A percentile compares a stretch with the other conserved stretches of the same genome.
Conservation (phyloP, 2,797 vertebrate species). For the Coreius guichenoti region DNA sequence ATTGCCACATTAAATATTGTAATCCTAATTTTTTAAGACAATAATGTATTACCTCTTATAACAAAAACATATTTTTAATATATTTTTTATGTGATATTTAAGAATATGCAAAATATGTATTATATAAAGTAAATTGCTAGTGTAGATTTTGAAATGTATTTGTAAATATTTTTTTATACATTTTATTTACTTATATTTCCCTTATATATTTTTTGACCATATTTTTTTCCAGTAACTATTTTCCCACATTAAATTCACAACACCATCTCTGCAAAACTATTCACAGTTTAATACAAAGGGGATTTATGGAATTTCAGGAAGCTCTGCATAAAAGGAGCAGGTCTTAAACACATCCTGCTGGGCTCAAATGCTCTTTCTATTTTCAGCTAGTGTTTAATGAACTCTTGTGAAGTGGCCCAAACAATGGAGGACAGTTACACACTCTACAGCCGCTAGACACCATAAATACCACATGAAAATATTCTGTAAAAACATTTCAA, state of each 20-base stretch:
- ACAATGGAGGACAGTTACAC: slow-evolving; percentile 35
- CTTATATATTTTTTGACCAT: neutral
- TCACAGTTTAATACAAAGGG: slow-evolving; percentile 64
- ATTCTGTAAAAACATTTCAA: neutral
- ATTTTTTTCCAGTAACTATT: slow-evolving; percentile 4
- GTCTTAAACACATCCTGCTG: slow-evolving; percentile 70
- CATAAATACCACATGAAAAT: neutral
- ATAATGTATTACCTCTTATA: neutral
- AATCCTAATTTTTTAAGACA: neutral
- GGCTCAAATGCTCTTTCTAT: slow-evolving; percentile 70
- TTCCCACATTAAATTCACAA: slow-evolving; percentile 57
- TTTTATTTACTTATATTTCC: neutral
- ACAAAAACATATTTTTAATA: neutral
- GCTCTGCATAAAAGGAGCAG: slow-evolving; percentile 62
- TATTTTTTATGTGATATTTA: neutral
- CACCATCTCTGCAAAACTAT: slow-evolving; percentile 69
- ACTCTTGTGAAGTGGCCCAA: slow-evolving; percentile 39
- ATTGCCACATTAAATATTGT: neutral
- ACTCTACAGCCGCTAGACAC: slow-evolving; percentile 35
- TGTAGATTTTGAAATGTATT: neutral
- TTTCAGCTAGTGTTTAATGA: slow-evolving; percentile 65
- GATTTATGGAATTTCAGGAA: slow-evolving; percentile 72
- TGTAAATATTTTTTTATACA: neutral
- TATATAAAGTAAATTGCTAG: neutral
- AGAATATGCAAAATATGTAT: neutral